Evolutionary conservation across 2,797 vertebrate species (phyloP).

Genomic region (Cygnus olor): DNA sequence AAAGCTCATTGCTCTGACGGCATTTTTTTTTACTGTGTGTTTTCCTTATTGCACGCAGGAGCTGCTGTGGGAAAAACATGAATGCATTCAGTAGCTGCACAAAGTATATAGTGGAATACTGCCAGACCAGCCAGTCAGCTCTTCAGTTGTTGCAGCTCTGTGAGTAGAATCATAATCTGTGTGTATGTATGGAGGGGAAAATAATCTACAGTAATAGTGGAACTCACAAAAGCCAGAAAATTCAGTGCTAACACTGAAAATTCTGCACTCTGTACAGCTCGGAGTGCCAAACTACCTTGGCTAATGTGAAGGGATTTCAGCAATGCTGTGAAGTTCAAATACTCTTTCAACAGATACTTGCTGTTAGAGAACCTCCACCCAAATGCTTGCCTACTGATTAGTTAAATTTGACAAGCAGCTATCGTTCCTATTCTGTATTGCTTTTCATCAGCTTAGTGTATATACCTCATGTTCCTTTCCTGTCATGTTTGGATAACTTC

Average conservation of each 20-base stretch:
- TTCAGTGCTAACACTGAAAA: background rate
- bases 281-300: background rate
- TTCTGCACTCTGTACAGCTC: background rate
- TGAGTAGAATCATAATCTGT: background rate
- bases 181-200: fast-evolving
- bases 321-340: background rate
- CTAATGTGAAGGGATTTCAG: background rate
- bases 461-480: background rate
- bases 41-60: background rate
- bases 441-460: constrained; percentile 13
- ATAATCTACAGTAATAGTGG: background rate
- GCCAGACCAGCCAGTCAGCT: background rate
- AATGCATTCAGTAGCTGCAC: background rate
- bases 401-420: constrained; percentile 21
- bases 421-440: background rate
- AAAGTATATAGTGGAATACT: background rate
- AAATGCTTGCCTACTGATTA: background rate
- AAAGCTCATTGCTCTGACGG: background rate
- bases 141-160: constrained; percentile 4
- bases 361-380: constrained; percentile 1
- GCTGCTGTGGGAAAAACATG: background rate
- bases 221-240: background rate
- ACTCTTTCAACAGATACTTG: background rate
- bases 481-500: constrained; percentile 6
- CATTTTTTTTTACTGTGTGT: background rate